Evolutionary conservation across 53 echinoderm and acorn worm species (phyloP), one percentile per base, ranked within the genome.

Genomic region (Holothuria scabra): DNA sequence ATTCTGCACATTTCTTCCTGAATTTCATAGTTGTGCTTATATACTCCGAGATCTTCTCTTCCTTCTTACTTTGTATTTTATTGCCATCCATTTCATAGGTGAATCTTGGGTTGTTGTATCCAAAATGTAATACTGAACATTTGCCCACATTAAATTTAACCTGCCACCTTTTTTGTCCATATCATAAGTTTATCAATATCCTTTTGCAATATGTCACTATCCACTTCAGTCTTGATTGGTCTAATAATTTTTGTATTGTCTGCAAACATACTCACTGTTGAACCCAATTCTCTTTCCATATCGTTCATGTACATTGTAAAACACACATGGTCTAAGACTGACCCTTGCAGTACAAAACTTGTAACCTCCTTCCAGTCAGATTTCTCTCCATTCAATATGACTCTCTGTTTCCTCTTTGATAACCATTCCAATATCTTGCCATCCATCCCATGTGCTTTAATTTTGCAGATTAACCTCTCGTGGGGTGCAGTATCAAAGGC

Each of bases 391-490:
- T 56, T 76, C 16, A 76, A 46, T 6, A 56, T 55, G 7, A 56
- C 76, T 52, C 76, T 16, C 21, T 56, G 52, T 30, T 52, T 76
- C n/a, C 76, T 4, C 0, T 76, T 28, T 12, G 9, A 7, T 76
- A 49, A 28, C 76, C 3, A 76, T 76, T 76, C 49, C 56, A 56
- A 55, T 55, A 76, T 52, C 3, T 11, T 6, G 6, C 76, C 57
- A 76, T 76, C 55, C 8, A 76, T 49, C 52, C 76, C 56, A 52
- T 76, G 76, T n/a, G 76, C 57, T 46, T 46, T 76, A 10, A 52
- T 23, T 74, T 74, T 74, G n/a, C 20, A 11, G 38, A 74, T 33
- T 23, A 76, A 25, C 22, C 76, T 52, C 22, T 25, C 16, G 24
- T 76, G 76, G n/a, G 37, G 48, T 46, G 46, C 75, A 18, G 75